These are phyloP conservation scores for Calcarius ornatus DNA, from an alignment of 2,113 vertebrate genomes.

Conservation along the genomic window DNA sequence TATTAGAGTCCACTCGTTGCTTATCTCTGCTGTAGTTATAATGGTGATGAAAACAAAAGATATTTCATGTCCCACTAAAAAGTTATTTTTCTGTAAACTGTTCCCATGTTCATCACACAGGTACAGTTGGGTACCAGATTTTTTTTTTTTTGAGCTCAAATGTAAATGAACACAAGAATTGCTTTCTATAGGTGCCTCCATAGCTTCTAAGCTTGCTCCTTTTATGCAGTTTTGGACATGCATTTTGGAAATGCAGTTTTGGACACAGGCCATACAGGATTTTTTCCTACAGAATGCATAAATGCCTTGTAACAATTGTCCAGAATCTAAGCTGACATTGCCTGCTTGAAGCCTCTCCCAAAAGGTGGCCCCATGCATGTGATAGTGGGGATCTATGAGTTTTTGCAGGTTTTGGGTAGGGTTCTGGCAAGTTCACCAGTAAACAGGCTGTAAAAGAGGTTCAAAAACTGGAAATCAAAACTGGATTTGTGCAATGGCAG, in stretches of 20 bases:
- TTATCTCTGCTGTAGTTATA: conserved; percentile 11
- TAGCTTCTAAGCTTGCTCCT: conserved; percentile 57
- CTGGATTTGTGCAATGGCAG: background rate
- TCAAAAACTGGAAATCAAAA: background rate
- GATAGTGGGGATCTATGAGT: background rate
- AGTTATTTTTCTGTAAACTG: background rate
- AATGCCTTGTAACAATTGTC: background rate
- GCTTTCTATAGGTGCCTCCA: conserved; percentile 32
- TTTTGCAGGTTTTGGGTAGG: background rate
- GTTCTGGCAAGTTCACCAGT: background rate
- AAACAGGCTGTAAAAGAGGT: background rate
- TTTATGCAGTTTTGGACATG: conserved; percentile 33
- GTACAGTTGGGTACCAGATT: background rate
- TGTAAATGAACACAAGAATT: background rate
- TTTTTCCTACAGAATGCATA: conserved; percentile 2
- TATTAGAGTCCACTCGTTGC: conserved; percentile 61
- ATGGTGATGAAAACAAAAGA: conserved; percentile 32
- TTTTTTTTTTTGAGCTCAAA: background rate
- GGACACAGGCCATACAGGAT: conserved; percentile 21
- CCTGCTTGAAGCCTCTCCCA: background rate
- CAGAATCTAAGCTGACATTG: background rate
- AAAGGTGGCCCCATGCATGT: background rate
- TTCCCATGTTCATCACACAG: background rate
- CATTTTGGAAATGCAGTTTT: conserved; percentile 67
- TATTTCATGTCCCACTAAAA: background rate